Evolutionary conservation across 2,797 vertebrate species (phyloP), one percentile per base, ranked within the genome.

Genomic region (Miichthys miiuy): DNA sequence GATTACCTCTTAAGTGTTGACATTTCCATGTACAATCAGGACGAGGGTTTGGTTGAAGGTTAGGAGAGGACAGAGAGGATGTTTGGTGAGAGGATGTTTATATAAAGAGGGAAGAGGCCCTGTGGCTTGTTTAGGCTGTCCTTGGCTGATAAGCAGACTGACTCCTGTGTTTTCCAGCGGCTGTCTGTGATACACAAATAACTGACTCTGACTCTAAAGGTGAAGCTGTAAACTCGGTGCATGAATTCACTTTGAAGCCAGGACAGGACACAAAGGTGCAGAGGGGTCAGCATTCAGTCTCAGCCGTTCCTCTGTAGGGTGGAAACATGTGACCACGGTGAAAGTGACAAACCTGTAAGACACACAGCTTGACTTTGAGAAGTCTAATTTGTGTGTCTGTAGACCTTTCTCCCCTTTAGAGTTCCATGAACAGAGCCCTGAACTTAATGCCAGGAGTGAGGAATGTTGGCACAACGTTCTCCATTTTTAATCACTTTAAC

Each of bases 31-130:
- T 2, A 10, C 46, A 41, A 1, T 60, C 17, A 44, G 23, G 25
- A 72, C n/a, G 13, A 54, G 5, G 17, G 34, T 64, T 48, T 62
- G 30, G 16, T 57, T 34, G 6, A 42, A 47, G 46, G 41, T 20
- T 38, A 34, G 8, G 30, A 11, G 27, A 16, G 14, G 27, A 8
- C 6, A 7, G 30, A 41, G 30, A 80, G 56, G 73, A 73, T 78
- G 69, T 84, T 72, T 70, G 46, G 0, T n/a, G 6, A 50, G 50
- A 77, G 77, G 79, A 79, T 76, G 80, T 87, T 87, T 81, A 75
- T 62, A 50, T 42, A 16, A 42, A 69, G 52, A 1, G 1, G 65
- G 42, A 72, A 84, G 51, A 61, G 56, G 50, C 20, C 16, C 34
- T 20, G 17, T 72, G 48, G 58, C 7, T 6, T 44, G 60, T 21